These are phyloP conservation scores for Altica lythri DNA, from an alignment of 2,888 invertebrate species.

Conservation along the genomic window DNA sequence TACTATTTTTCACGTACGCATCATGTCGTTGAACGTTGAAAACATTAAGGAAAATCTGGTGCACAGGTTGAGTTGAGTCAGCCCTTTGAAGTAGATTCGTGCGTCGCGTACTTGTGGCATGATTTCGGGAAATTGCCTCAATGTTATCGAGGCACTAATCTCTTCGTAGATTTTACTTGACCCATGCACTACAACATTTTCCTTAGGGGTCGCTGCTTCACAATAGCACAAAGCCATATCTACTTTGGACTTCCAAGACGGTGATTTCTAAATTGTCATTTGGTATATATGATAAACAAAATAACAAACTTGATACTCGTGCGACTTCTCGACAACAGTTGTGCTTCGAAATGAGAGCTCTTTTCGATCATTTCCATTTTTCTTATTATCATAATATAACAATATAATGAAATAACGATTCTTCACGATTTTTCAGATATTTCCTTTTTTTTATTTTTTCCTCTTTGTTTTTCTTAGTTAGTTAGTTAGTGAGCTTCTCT, in stretches of 20 bases:
- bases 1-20: conserved; percentile 4
- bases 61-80: conserved; percentile 15
- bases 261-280: neutral
- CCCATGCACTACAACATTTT: conserved; percentile 53
- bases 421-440: no score
- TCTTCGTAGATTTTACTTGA: conserved; percentile 53
- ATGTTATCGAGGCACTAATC: conserved; percentile 53
- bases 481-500: no score
- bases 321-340: no score
- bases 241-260: neutral
- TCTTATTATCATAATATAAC: no score
- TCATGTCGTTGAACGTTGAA: neutral
- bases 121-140: conserved; percentile 54
- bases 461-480: no score
- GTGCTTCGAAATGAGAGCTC: no score
- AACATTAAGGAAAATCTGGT: conserved; percentile 15
- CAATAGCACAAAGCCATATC: conserved; percentile 15
- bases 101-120: conserved; percentile 46
- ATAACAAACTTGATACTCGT: no score
- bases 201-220: conserved; percentile 8
- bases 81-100: conserved; percentile 34
- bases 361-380: no score
- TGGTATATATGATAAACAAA: no score
- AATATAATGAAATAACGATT: no score
- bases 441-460: no score